A percentile compares a stretch with the other conserved stretches of the same genome.
phyloP scores from a whole-genome alignment of 2,797 vertebrate species.

The Stomatorhinus walkeri region DNA sequence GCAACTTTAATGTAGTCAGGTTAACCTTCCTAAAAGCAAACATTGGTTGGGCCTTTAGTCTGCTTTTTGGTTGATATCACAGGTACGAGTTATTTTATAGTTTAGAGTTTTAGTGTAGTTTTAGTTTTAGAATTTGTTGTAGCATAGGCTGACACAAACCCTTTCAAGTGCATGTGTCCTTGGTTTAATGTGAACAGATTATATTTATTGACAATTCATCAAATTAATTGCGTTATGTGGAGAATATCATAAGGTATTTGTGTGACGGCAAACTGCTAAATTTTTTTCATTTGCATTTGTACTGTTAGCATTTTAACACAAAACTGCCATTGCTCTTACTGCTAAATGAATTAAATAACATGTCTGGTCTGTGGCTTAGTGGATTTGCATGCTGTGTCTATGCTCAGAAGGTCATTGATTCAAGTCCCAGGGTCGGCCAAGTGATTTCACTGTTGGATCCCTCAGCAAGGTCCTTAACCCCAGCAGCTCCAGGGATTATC shows the following conservation, averaged over 20 bases:
- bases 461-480: not conserved
- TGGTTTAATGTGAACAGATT: not conserved
- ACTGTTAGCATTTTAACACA: not conserved
- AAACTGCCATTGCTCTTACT: not conserved
- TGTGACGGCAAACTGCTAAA: not conserved
- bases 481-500: not conserved
- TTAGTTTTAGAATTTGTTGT: not conserved
- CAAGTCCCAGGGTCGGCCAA: not conserved
- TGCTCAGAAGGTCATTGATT: not conserved
- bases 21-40: not conserved
- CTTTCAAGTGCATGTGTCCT: not conserved
- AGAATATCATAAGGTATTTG: not conserved
- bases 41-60: not conserved
- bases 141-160: not conserved
- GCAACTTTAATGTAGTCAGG: not conserved
- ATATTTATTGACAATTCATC: not conserved
- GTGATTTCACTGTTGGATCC: not conserved
- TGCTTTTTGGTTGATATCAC: not conserved
- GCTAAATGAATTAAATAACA: not conserved
- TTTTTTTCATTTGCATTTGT: not conserved
- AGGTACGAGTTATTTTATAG: not conserved
- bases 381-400: not conserved
- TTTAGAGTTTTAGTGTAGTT: not conserved
- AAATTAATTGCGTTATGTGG: not conserved
- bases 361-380: not conserved